phyloP scores from a whole-genome alignment of 2,888 invertebrate genomes.

The Stenchaetothrips biformis region DNA sequence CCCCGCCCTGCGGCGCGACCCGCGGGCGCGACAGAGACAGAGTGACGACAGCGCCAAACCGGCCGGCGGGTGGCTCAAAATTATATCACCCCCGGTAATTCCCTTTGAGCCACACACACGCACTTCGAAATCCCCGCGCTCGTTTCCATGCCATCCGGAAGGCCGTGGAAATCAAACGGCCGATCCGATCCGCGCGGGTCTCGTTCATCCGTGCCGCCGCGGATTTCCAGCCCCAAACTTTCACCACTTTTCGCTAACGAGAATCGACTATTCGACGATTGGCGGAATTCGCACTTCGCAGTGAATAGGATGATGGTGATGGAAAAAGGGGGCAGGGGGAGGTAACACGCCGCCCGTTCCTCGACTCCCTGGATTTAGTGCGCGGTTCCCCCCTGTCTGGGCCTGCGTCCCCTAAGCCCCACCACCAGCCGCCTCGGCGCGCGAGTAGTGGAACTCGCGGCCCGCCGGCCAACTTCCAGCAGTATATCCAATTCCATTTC shows the following conservation, averaged over 20 bases:
- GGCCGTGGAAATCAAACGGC: not conserved
- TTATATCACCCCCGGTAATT: not conserved
- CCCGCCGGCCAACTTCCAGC: not conserved
- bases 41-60: not conserved
- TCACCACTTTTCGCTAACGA: no score
- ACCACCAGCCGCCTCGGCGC: not conserved
- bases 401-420: not conserved
- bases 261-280: no score
- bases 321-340: no score
- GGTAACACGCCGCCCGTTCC: no score
- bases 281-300: no score
- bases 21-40: not conserved
- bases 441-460: not conserved
- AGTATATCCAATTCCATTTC: conserved; percentile 3
- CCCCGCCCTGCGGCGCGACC: not conserved
- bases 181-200: not conserved
- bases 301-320: no score
- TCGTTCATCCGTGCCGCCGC: no score
- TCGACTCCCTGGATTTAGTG: no score
- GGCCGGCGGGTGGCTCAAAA: not conserved
- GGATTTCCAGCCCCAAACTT: no score
- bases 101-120: not conserved
- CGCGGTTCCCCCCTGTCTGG: no score
- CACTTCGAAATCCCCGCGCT: not conserved
- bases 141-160: not conserved